Conservation (phyloP, 2,113 vertebrate genomes). For the Macquaria australasica region DNA sequence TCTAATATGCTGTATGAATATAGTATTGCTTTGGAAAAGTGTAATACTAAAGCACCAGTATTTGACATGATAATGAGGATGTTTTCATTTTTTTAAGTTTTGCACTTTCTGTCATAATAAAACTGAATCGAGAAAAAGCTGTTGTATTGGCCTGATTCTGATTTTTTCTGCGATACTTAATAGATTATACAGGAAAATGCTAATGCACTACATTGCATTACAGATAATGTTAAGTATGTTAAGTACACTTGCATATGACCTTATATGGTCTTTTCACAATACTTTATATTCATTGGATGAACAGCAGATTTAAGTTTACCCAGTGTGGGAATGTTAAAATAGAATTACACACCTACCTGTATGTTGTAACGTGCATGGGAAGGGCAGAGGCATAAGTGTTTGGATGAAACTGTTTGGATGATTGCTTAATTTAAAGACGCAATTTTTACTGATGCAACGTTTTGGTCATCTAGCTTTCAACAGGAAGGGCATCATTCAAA, state of each 20-base stretch:
- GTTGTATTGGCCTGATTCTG: neutral
- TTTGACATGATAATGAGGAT: neutral
- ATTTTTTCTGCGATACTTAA: neutral
- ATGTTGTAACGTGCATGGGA: neutral
- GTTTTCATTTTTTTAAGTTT: conserved; percentile 20
- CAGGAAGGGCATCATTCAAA: neutral
- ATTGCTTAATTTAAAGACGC: neutral
- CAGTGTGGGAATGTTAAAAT: neutral
- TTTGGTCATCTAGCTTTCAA: neutral
- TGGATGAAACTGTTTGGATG: too few relatives aligned
- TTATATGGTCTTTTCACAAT: neutral
- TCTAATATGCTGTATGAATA: conserved; percentile 25
- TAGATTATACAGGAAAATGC: neutral
- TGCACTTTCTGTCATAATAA: conserved; percentile 46
- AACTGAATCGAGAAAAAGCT: neutral
- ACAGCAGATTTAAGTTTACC: neutral
- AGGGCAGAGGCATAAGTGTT: too few relatives aligned
- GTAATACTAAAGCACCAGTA: neutral
- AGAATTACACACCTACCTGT: too few relatives aligned
- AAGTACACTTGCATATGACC: too few relatives aligned
- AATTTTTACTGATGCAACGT: too few relatives aligned
- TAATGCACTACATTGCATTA: neutral
- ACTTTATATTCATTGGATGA: neutral
- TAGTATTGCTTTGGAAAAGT: neutral
- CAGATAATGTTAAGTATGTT: neutral